A percentile compares a stretch with the other conserved stretches of the same genome.
Evolutionary conservation across 2,797 vertebrate species (phyloP).

Genomic region (Uromys caudimaculatus): DNA sequence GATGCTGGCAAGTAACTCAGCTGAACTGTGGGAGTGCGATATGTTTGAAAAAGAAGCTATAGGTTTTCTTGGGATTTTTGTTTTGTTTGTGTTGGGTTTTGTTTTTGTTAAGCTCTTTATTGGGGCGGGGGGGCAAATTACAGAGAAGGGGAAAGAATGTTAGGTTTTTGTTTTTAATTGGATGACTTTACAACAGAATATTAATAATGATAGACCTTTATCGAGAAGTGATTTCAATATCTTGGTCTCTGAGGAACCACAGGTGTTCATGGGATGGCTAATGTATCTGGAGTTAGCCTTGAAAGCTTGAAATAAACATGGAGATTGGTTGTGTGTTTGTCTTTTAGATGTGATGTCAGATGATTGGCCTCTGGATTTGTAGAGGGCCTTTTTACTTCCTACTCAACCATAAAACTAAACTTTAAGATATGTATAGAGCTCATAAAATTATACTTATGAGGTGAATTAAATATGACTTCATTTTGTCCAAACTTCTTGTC

Average conservation of each 20-base stretch:
- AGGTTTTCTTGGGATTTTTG: too few species aligned
- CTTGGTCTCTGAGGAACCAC: not conserved
- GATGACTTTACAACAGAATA: not conserved
- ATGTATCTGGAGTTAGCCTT: not conserved
- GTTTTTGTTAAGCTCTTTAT: not conserved
- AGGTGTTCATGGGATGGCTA: constrained; percentile 6
- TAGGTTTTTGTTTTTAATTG: not conserved
- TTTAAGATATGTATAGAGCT: not conserved
- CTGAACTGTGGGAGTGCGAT: not conserved
- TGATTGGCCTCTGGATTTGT: not conserved
- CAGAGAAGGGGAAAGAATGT: not conserved
- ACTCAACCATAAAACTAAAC: not conserved
- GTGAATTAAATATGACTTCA: not conserved
- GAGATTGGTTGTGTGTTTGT: not conserved
- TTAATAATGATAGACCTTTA: not conserved
- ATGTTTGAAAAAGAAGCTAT: not conserved
- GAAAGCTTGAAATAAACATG: not conserved
- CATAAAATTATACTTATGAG: not conserved
- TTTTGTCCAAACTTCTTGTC: not conserved
- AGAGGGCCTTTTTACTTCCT: not conserved
- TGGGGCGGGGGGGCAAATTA: not conserved
- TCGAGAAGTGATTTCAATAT: constrained; percentile 13
- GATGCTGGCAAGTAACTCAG: not conserved
- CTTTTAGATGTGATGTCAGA: not conserved
- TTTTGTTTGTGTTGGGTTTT: not conserved